phyloP scores from a whole-genome alignment of 1,140 invertebrate species.

The Dendrolimus punctatus region DNA sequence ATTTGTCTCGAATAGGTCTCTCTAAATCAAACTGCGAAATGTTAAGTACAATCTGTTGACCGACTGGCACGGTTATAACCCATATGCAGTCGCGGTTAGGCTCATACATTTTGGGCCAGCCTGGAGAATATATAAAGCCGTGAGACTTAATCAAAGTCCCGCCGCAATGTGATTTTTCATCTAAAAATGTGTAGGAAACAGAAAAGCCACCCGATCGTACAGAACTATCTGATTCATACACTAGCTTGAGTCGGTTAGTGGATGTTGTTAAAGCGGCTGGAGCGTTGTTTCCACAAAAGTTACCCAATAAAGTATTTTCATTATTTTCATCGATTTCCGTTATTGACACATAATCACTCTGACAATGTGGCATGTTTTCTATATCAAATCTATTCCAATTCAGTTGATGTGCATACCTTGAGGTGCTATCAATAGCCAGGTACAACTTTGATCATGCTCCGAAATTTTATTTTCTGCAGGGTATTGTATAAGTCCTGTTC shows the following conservation, averaged over 20 bases:
- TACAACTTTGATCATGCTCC: slow-evolving; percentile 77
- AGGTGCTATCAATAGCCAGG: slow-evolving; percentile 85
- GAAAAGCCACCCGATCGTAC: slow-evolving; percentile 79
- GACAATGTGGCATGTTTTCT: slow-evolving; percentile 77
- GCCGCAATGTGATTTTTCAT: slow-evolving; percentile 81
- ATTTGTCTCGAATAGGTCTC: slow-evolving; percentile 41
- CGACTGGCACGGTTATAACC: slow-evolving; percentile 78
- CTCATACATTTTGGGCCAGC: slow-evolving; percentile 82
- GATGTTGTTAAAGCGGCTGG: slow-evolving; percentile 81
- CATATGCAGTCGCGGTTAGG: slow-evolving; percentile 80
- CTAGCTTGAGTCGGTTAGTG: slow-evolving; percentile 78
- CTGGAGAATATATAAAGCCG: slow-evolving; percentile 83
- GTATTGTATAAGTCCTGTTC: slow-evolving; percentile 73
- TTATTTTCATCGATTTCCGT: slow-evolving; percentile 73
- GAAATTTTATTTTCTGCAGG: slow-evolving; percentile 71
- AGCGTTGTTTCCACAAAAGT: slow-evolving; percentile 79
- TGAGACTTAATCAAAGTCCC: slow-evolving; percentile 77
- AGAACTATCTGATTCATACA: slow-evolving; percentile 78
- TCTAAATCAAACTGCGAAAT: slow-evolving; percentile 83
- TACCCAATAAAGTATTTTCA: slow-evolving; percentile 49
- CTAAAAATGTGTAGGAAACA: slow-evolving; percentile 79
- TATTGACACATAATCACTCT: slow-evolving; percentile 82
- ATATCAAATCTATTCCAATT: slow-evolving; percentile 82
- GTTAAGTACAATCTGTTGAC: slow-evolving; percentile 81
- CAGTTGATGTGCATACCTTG: slow-evolving; percentile 79